Conservation (phyloP, 2,113 vertebrate species). For the Dasyurus viverrinus region DNA sequence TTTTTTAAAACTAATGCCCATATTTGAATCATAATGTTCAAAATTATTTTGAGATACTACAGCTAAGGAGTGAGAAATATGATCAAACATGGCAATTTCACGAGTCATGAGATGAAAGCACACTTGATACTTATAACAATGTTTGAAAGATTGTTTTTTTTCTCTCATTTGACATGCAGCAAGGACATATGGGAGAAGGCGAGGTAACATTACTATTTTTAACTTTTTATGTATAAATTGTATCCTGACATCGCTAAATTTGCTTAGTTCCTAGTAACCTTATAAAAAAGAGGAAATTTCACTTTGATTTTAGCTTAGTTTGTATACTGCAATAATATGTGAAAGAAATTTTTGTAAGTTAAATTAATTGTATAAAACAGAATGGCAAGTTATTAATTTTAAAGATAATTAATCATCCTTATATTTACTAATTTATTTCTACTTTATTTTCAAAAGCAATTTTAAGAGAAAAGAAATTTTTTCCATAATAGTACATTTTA, state of each 20-base stretch:
- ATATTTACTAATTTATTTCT: slow-evolving; percentile 28
- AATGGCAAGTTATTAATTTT: not conserved
- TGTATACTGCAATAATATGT: slow-evolving; percentile 70
- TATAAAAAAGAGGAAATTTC: slow-evolving; percentile 62
- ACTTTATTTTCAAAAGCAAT: slow-evolving; percentile 50
- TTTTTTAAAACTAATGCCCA: slow-evolving; percentile 17
- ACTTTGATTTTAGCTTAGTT: slow-evolving; percentile 53
- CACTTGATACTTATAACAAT: slow-evolving; percentile 87
- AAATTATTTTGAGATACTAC: slow-evolving; percentile 49
- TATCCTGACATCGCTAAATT: slow-evolving; percentile 78
- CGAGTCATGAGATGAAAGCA: slow-evolving; percentile 69
- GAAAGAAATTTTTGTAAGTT: slow-evolving; percentile 41
- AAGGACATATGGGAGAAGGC: slow-evolving; percentile 99
- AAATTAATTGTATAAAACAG: not conserved
- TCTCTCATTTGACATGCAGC: slow-evolving; percentile 98
- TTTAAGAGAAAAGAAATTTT: slow-evolving; percentile 26
- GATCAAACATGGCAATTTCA: slow-evolving; percentile 56
- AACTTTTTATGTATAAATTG: slow-evolving; percentile 87
- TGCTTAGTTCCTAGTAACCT: slow-evolving; percentile 61
- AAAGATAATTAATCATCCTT: not conserved
- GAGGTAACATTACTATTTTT: slow-evolving; percentile 95
- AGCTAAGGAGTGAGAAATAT: slow-evolving; percentile 39
- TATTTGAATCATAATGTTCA: slow-evolving; percentile 31
- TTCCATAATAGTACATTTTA: not conserved
- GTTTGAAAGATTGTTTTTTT: slow-evolving; percentile 91